phyloP scores from a whole-genome alignment of 2,797 vertebrate species.

The Cossypha dichroa region DNA sequence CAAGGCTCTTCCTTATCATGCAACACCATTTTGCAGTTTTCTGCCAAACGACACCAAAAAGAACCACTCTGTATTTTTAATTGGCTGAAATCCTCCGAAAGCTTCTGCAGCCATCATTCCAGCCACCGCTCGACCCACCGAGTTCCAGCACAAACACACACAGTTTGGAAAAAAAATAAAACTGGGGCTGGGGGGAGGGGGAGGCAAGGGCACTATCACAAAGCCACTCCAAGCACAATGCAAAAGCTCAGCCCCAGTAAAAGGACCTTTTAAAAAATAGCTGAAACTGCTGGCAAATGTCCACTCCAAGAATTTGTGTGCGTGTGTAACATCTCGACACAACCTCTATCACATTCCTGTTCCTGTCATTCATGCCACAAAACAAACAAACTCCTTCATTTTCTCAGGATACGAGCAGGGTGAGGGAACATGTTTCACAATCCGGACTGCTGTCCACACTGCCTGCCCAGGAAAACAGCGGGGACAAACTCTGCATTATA shows the following conservation, averaged over 20 bases:
- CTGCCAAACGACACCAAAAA: conserved; percentile 75
- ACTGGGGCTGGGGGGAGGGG: neutral
- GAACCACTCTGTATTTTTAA: conserved; percentile 73
- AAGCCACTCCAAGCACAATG: neutral
- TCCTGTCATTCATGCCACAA: neutral
- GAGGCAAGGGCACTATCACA: neutral
- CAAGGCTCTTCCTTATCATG: conserved; percentile 77
- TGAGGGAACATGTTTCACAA: neutral
- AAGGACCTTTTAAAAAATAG: conserved; percentile 1
- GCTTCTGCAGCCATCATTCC: conserved; percentile 46
- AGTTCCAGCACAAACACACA: neutral
- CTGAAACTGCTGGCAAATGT: neutral
- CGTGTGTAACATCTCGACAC: neutral
- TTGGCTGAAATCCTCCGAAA: conserved; percentile 71
- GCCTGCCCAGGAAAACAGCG: neutral
- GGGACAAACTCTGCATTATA: neutral
- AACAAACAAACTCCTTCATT: neutral
- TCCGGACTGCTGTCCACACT: neutral
- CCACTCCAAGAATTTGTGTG: neutral
- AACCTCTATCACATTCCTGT: neutral
- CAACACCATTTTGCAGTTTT: conserved; percentile 68
- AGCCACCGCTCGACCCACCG: neutral
- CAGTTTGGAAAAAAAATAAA: neutral
- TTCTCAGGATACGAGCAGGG: neutral
- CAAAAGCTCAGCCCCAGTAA: neutral